These are phyloP conservation scores for Strongylocentrotus purpuratus DNA, from an alignment of 35 echinoderm and acorn worm species.

Conservation along the genomic window DNA sequence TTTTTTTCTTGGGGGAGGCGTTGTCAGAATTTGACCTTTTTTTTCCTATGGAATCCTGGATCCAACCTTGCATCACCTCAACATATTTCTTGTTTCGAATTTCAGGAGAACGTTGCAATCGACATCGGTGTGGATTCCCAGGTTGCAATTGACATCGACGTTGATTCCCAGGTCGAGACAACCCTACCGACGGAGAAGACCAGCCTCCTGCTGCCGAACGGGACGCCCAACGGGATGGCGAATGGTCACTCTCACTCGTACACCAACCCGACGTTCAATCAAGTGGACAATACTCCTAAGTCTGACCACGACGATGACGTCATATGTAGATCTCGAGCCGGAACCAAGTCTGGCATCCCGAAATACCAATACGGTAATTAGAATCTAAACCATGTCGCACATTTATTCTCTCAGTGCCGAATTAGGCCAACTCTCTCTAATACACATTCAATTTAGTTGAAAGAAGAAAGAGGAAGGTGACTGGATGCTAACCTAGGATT, in stretches of 20 bases:
- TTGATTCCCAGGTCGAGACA: not conserved
- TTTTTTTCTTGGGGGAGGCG: too few species aligned
- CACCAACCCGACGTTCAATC: not conserved
- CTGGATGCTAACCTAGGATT: too few species aligned
- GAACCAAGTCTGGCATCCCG: not conserved
- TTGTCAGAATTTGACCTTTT: too few species aligned
- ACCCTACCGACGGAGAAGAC: slow-evolving; percentile 13
- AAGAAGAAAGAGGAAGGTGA: too few species aligned
- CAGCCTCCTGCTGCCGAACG: not conserved
- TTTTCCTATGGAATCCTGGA: too few species aligned
- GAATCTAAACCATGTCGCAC: not conserved
- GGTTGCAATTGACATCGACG: not conserved
- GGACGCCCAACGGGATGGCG: not conserved
- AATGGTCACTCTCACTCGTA: not conserved
- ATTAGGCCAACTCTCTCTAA: too few species aligned
- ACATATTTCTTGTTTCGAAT: too few species aligned
- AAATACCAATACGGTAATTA: not conserved
- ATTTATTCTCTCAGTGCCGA: too few species aligned
- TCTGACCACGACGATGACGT: not conserved
- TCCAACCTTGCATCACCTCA: too few species aligned
- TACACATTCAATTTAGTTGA: too few species aligned
- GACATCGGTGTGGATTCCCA: not conserved
- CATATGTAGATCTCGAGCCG: not conserved
- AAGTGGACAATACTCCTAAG: not conserved
- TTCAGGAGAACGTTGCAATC: not conserved